These are phyloP conservation scores for Mesopsocus fuscifrons DNA, from an alignment of 2,888 invertebrate genomes.

Conservation along the genomic window DNA sequence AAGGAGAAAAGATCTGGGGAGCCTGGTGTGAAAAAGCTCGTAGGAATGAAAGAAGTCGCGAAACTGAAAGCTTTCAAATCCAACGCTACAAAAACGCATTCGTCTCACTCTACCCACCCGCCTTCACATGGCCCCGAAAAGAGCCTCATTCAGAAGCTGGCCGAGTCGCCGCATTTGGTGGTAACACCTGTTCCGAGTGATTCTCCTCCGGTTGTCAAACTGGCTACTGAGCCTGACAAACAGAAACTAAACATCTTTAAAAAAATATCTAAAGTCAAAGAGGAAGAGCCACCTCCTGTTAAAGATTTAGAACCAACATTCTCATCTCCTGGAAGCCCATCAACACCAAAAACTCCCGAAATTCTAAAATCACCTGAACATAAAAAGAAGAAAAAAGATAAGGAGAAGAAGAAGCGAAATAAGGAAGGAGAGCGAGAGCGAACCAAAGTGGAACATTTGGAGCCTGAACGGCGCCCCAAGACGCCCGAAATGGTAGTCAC, in stretches of 20 bases:
- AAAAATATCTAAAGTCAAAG: slow-evolving; percentile 43
- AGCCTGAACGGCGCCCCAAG: not conserved
- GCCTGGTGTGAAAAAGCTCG: slow-evolving; percentile 28
- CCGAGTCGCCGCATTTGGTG: slow-evolving; percentile 5
- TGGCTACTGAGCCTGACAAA: slow-evolving; percentile 62
- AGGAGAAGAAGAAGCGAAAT: slow-evolving; percentile 17
- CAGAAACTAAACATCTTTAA: slow-evolving; percentile 76
- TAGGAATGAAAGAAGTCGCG: slow-evolving; percentile 29
- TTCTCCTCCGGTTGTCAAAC: slow-evolving; percentile 26
- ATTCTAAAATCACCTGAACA: slow-evolving; percentile 24
- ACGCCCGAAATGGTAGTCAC: slow-evolving; percentile 1
- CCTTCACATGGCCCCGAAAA: not conserved
- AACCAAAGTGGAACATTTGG: slow-evolving; percentile 11
- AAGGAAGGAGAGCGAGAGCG: slow-evolving; percentile 15
- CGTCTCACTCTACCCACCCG: not conserved
- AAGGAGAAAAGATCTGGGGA: slow-evolving; percentile 29
- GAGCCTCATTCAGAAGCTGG: slow-evolving; percentile 1
- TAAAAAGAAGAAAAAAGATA: slow-evolving; percentile 32
- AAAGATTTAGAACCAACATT: slow-evolving; percentile 21
- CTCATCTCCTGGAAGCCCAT: slow-evolving; percentile 33
- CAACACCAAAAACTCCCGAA: slow-evolving; percentile 36
- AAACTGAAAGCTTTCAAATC: slow-evolving; percentile 30
- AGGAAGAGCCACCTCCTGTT: not conserved
- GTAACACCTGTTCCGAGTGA: slow-evolving; percentile 11
- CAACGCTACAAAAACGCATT: not conserved